phyloP scores from a whole-genome alignment of 2,888 invertebrate genomes.

The Drosophila neotestacea region DNA sequence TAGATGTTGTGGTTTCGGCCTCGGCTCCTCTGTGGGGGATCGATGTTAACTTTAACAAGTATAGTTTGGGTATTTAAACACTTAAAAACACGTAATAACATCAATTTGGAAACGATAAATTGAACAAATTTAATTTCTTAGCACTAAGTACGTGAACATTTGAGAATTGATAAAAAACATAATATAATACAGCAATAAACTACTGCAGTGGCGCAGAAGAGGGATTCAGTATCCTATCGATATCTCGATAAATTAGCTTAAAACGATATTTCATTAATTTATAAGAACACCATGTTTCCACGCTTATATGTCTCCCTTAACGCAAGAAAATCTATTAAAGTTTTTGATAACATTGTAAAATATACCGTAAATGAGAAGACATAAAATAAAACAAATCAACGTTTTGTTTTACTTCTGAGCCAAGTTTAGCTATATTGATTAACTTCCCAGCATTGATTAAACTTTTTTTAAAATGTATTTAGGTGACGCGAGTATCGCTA shows the following conservation, averaged over 20 bases:
- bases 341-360: too few species aligned
- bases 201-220: slow-evolving; percentile 35
- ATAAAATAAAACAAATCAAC: background rate
- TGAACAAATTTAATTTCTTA: slow-evolving; percentile 31
- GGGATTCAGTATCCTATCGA: slow-evolving; percentile 27
- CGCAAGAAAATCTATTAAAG: too few species aligned
- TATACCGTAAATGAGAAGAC: background rate
- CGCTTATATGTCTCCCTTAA: background rate
- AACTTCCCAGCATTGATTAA: too few species aligned
- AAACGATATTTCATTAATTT: background rate
- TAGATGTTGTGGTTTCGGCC: slow-evolving; percentile 27
- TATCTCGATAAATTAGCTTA: slow-evolving; percentile 17
- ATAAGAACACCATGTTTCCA: background rate
- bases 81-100: slow-evolving; percentile 36
- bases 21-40: slow-evolving; percentile 37
- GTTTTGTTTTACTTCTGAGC: too few species aligned
- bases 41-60: slow-evolving; percentile 18
- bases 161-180: slow-evolving; percentile 60
- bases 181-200: slow-evolving; percentile 49
- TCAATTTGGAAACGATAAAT: slow-evolving; percentile 25
- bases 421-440: too few species aligned
- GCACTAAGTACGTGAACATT: slow-evolving; percentile 40
- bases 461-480: too few species aligned
- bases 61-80: slow-evolving; percentile 9
- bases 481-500: too few species aligned